Evolutionary conservation across 1,140 invertebrate species (phyloP).

Genomic region (Caenorhabditis briggsae): DNA sequence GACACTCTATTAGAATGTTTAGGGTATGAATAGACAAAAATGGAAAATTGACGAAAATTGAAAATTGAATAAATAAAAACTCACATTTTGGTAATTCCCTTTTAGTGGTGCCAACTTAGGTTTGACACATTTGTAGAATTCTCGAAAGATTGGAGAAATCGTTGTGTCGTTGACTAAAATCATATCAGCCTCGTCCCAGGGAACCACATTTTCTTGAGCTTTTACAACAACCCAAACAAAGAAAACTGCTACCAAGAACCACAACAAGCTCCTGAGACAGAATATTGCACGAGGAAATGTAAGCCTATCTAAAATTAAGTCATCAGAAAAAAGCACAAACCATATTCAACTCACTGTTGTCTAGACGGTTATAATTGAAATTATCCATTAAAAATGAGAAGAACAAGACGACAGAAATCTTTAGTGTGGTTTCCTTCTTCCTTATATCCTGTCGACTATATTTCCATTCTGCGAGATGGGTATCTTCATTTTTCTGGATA

Average conservation of each 20-base stretch:
- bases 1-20: too few species aligned
- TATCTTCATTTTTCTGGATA: not conserved
- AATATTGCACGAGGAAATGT: not conserved
- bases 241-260: not conserved
- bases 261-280: not conserved
- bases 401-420: not conserved
- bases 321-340: not conserved
- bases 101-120: not conserved
- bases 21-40: too few species aligned
- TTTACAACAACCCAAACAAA: not conserved
- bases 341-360: not conserved
- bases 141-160: slow-evolving; percentile 3
- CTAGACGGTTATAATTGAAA: not conserved
- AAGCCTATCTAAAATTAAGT: not conserved
- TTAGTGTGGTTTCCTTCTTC: not conserved
- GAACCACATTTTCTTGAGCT: not conserved
- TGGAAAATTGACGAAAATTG: too few species aligned
- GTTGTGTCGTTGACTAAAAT: not conserved
- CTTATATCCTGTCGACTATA: not conserved
- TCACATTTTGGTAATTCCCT: not conserved
- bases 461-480: not conserved
- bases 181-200: not conserved
- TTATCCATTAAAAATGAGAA: not conserved
- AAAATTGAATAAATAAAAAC: too few species aligned
- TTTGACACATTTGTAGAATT: not conserved